These are phyloP conservation scores for Dynastes grantii DNA, from an alignment of 2,888 invertebrate species.

Conservation along the genomic window DNA sequence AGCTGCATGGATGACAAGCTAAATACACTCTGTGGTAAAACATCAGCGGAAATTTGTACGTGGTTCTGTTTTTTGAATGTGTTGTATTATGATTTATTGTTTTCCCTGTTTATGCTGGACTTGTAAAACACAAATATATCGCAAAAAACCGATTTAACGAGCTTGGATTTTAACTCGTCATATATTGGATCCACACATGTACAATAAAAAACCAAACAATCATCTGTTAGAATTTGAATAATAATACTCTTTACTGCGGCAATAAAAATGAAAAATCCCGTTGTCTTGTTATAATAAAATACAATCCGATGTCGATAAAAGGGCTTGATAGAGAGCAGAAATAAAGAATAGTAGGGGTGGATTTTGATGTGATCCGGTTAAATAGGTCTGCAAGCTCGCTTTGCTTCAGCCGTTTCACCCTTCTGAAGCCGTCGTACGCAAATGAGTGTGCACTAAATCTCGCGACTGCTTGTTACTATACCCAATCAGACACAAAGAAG, in stretches of 20 bases:
- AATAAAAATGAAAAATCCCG: constrained; percentile 58
- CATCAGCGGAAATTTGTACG: too few species aligned
- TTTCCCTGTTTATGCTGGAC: too few species aligned
- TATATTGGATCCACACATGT: background rate
- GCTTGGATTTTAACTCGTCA: background rate
- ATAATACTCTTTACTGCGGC: constrained; percentile 32
- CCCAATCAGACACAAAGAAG: constrained; percentile 57
- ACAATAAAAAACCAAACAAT: constrained; percentile 22
- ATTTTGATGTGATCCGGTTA: constrained; percentile 59
- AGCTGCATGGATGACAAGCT: too few species aligned
- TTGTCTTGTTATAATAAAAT: constrained; percentile 61
- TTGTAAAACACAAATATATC: too few species aligned
- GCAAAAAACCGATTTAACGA: background rate
- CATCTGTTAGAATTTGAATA: constrained; percentile 41
- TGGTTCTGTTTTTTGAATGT: too few species aligned
- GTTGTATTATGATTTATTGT: too few species aligned
- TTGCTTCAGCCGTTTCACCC: constrained; percentile 54
- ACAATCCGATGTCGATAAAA: constrained; percentile 61
- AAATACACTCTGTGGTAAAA: too few species aligned
- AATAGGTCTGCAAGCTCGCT: constrained; percentile 58
- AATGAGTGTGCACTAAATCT: constrained; percentile 61
- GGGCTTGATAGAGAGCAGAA: constrained; percentile 61
- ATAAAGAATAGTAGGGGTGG: constrained; percentile 54
- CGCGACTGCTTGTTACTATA: constrained; percentile 59
- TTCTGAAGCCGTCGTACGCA: constrained; percentile 56